Evolutionary conservation across 2,113 vertebrate species (phyloP), one percentile per base, ranked within the genome.

Genomic region (Marmota monax): DNA sequence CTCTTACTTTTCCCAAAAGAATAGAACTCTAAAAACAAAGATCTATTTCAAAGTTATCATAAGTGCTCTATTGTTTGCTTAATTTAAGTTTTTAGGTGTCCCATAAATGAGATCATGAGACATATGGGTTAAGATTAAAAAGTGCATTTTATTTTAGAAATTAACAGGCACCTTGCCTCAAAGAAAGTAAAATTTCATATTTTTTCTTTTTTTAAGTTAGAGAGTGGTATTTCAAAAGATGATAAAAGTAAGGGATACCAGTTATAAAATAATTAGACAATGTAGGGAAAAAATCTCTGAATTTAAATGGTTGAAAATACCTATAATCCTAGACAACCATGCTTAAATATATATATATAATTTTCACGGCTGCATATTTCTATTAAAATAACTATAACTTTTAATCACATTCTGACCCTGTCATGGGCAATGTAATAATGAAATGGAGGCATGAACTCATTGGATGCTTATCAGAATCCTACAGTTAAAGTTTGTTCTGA

Each of bases 131-230:
- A 32, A 34, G 9, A 87, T 77, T 14, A 37, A 56, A 83, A 84
- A 39, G 20, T 69, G 12, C 37, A 53, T 87, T 96, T 67, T n/a
- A 94, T 82, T 90, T 89, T 82, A 77, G n/a, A 96, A 80, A 76
- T 80, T 53, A 70, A 79, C 20, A 22, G 67, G 14, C 3, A 74
- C 51, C 5, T 42, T n/a, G 45, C 16, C 18, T 82, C 45, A 51
- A 48, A 39, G 32, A 45, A 86, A 23, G n/a, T 56, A 86, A 89
- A 74, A 37, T n/a, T 76, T 48, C 72, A 5, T 58, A 22, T 58
- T 58, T 58, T 58, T 58, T 70, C 63, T 92, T 94, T 92, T 34
- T n/a, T n/a, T 39, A 39, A 76, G 0, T 4, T 77, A 82, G n/a
- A 63, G 74, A 88, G 56, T 76, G n/a, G 37, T 92, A 2, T 32